Conservation (phyloP, 2,113 vertebrate genomes). For the Lutjanus erythropterus region DNA sequence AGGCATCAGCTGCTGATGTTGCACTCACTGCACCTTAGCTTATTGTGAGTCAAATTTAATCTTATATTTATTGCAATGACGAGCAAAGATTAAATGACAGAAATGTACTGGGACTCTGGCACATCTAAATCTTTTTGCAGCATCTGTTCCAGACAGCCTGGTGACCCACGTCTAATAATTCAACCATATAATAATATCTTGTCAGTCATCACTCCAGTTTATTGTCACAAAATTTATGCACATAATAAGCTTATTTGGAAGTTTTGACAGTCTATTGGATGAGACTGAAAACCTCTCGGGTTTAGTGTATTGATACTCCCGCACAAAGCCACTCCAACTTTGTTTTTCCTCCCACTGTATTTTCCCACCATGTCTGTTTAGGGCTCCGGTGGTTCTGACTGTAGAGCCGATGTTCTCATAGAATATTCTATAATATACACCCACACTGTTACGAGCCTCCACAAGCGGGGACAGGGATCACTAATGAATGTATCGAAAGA, state of each 20-base stretch:
- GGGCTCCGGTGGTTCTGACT: not conserved
- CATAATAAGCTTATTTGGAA: not conserved
- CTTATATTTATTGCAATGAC: not conserved
- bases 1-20: not conserved
- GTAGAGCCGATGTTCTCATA: conserved; percentile 11
- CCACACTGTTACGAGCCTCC: conserved; percentile 22
- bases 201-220: not conserved
- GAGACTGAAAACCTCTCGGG: not conserved
- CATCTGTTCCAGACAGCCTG: not conserved
- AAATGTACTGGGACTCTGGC: not conserved
- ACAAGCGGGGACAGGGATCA: conserved; percentile 4
- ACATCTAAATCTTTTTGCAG: not conserved
- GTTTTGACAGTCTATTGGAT: not conserved
- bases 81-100: conserved; percentile 1
- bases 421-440: conserved; percentile 44
- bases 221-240: not conserved
- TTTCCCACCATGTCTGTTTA: not conserved
- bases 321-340: not conserved
- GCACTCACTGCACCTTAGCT: not conserved
- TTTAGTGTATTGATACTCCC: not conserved
- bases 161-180: not conserved
- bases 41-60: not conserved
- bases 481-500: conserved; percentile 32
- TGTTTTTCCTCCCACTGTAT: conserved; percentile 14
- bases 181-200: not conserved